A percentile compares a stretch with the other conserved stretches of the same genome.
These are phyloP conservation scores for Macropus fuliginosus DNA, from an alignment of 2,797 vertebrate species.

Conservation along the genomic window DNA sequence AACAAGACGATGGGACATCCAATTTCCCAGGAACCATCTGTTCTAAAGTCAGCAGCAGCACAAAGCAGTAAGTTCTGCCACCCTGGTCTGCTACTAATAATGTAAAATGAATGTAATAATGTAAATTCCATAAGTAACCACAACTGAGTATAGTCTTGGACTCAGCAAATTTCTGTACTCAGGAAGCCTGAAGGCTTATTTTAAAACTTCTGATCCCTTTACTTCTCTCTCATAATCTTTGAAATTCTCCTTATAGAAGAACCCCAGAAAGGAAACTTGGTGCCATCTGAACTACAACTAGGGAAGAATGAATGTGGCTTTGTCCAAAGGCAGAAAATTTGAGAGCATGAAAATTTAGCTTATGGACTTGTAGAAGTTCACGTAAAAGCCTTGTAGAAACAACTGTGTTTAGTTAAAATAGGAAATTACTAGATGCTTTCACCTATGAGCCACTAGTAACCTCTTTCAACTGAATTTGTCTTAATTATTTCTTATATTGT, in stretches of 20 bases:
- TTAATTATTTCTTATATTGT: background rate
- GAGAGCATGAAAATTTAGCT: background rate
- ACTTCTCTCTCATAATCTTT: background rate
- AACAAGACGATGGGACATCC: constrained; percentile 68
- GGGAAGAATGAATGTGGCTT: background rate
- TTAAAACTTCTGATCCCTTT: background rate
- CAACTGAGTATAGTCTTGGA: background rate
- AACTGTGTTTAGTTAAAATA: background rate
- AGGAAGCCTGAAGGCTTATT: constrained; percentile 12
- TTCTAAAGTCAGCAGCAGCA: constrained; percentile 45
- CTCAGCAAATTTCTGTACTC: constrained; percentile 24
- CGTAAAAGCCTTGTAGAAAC: background rate
- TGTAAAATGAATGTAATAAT: constrained; percentile 49
- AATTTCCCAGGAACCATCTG: constrained; percentile 64
- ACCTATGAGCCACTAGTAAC: background rate
- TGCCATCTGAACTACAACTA: background rate
- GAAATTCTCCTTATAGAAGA: constrained; percentile 12
- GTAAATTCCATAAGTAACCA: constrained; percentile 5
- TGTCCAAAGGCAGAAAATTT: background rate
- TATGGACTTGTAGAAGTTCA: background rate
- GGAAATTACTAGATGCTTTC: background rate
- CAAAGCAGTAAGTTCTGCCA: constrained; percentile 39
- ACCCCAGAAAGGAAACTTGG: background rate
- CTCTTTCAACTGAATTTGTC: background rate
- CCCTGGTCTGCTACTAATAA: constrained; percentile 40